phyloP scores from a whole-genome alignment of 2,888 invertebrate species.

The Latrodectus elegans region DNA sequence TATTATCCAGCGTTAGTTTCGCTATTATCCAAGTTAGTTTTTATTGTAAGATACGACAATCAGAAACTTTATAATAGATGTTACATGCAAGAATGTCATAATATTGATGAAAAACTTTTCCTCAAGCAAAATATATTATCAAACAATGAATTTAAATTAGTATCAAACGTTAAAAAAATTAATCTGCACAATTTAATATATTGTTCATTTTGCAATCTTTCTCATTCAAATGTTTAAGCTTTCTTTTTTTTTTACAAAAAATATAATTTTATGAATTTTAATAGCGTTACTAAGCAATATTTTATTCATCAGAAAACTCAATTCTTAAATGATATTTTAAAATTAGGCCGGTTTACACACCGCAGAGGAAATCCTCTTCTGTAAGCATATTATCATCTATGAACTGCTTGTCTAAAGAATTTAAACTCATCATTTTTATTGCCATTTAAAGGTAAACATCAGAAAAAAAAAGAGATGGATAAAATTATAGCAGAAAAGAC shows the following conservation, averaged over 20 bases:
- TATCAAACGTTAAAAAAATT: neutral
- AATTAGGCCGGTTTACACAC: slow-evolving; percentile 37
- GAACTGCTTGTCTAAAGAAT: slow-evolving; percentile 41
- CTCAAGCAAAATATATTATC: too few relatives aligned
- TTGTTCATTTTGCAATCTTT: neutral
- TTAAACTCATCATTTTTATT: slow-evolving; percentile 71
- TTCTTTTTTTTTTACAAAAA: neutral
- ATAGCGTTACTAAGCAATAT: neutral
- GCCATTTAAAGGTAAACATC: neutral
- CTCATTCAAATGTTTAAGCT: neutral
- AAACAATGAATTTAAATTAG: too few relatives aligned
- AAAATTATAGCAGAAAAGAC: too few relatives aligned
- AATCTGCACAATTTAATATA: neutral
- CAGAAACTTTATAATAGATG: too few relatives aligned
- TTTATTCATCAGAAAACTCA: neutral
- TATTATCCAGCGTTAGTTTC: too few relatives aligned
- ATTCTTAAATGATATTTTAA: neutral
- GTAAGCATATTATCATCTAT: slow-evolving; percentile 67
- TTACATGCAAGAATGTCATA: too few relatives aligned
- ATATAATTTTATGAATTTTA: too few relatives aligned
- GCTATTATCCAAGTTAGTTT: too few relatives aligned
- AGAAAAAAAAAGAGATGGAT: too few relatives aligned
- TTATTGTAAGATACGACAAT: too few relatives aligned
- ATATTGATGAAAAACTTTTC: too few relatives aligned
- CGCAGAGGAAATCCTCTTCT: slow-evolving; percentile 62